Evolutionary conservation across 2,113 vertebrate genomes (phyloP), one percentile per base, ranked within the genome.

Genomic region (Microtus ochrogaster): DNA sequence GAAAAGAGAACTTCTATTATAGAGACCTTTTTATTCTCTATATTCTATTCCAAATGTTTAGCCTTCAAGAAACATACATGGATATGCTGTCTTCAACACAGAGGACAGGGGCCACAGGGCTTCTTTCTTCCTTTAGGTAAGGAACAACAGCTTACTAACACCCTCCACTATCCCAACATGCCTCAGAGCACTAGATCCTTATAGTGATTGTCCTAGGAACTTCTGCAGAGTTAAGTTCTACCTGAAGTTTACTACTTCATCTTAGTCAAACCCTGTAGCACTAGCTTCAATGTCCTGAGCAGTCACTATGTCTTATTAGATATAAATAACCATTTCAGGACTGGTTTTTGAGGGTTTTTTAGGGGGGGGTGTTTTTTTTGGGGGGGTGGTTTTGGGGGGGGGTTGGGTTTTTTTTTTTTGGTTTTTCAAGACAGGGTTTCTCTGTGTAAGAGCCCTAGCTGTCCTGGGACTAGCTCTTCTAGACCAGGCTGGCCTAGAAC

Each of bases 61-160:
- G 7, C 30, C 28, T 81, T 94, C 26, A 41, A 96, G 58, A 66
- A 72, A 88, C 49, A 90, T 72, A 68, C 39, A 28, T 88, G 28
- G 11, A 26, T 49, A 73, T 58, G 52, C 61, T 79, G 13, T n/a
- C 33, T 72, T 94, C n/a, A 92, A 89, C 61, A 92, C 77, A 92
- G 81, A 90, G 49, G 26, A 24, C 66, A 10, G 16, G 39, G 70
- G 83, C 39, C 5, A 92, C 0, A 73, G n/a, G 52, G 7, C 5
- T 49, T 91, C n/a, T 89, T 66, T 83, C 49, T 84, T 85, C 12
- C 17, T 82, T 3, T 26, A 26, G 2, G 9, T 41, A 87, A 84
- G 39, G 14, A 83, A 83, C 90, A 47, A 17, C 44, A 78, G 47
- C 8, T 52, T 79, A 12, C 36, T 68, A 78, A 90, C 33, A 30